Conservation (phyloP, 2,113 vertebrate species). For the Plestiodon gilberti region DNA sequence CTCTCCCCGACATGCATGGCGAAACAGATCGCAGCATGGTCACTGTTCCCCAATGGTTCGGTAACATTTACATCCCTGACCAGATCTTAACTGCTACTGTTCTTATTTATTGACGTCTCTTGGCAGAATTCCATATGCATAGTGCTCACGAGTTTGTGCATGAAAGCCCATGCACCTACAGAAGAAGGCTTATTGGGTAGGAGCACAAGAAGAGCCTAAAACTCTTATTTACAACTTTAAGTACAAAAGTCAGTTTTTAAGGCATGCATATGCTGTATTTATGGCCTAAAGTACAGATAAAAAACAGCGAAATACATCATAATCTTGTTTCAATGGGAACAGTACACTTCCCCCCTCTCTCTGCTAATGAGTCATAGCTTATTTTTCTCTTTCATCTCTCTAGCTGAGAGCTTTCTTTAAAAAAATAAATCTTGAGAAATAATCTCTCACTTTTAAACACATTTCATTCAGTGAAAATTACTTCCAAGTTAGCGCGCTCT, state of each 20-base stretch:
- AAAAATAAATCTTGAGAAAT: background rate
- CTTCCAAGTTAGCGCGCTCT: background rate
- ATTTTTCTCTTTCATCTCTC: background rate
- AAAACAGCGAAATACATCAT: background rate
- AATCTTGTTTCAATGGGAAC: background rate
- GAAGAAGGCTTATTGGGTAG: background rate
- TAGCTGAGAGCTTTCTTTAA: background rate
- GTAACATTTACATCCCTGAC: no score
- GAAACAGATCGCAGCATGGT: no score
- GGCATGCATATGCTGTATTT: no score
- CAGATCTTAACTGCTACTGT: background rate
- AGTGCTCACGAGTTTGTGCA: background rate
- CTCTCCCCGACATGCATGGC: no score
- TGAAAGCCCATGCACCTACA: background rate
- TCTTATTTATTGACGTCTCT: background rate
- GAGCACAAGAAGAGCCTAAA: background rate
- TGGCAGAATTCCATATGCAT: background rate
- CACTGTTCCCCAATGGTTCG: no score
- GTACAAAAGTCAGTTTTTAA: background rate
- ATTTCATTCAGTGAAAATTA: background rate
- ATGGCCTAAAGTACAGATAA: background rate
- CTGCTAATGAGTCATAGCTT: background rate
- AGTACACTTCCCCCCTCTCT: background rate
- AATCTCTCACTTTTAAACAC: background rate
- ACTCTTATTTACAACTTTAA: background rate